Conservation (phyloP, 2,888 invertebrate genomes). For the Lithophane ornitopus region DNA sequence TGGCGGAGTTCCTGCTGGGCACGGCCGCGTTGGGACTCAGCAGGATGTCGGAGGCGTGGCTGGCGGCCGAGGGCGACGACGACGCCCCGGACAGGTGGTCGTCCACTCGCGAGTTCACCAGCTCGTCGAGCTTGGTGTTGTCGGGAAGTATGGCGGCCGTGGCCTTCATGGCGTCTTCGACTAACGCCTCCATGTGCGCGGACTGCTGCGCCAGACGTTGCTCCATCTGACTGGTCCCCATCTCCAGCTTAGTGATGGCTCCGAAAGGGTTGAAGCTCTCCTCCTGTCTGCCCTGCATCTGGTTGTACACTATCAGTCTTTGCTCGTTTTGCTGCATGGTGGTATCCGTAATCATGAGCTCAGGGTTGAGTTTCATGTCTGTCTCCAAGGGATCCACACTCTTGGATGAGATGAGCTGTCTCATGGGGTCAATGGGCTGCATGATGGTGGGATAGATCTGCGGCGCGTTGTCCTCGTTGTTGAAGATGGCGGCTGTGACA, state of each 20-base stretch:
- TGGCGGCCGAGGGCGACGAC: conserved; percentile 78
- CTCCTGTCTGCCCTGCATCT: conserved; percentile 70
- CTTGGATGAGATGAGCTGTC: conserved; percentile 80
- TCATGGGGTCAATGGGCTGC: conserved; percentile 68
- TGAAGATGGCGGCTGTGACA: conserved; percentile 89
- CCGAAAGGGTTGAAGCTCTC: conserved; percentile 83
- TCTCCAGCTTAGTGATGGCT: conserved; percentile 83
- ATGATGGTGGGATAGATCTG: conserved; percentile 83
- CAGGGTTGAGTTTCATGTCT: conserved; percentile 82
- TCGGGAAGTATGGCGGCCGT: conserved; percentile 85
- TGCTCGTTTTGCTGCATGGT: conserved; percentile 74
- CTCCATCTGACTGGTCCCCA: conserved; percentile 81
- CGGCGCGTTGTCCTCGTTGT: conserved; percentile 80
- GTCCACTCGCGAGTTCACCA: conserved; percentile 88
- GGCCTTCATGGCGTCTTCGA: conserved; percentile 88
- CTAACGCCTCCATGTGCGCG: conserved; percentile 87
- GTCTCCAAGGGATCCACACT: conserved; percentile 73
- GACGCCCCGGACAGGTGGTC: conserved; percentile 82
- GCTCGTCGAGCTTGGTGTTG: conserved; percentile 90
- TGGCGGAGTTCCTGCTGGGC: conserved; percentile 78
- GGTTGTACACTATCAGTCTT: conserved; percentile 78
- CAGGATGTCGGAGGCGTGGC: conserved; percentile 83
- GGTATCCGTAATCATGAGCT: conserved; percentile 80
- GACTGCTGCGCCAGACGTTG: conserved; percentile 83
- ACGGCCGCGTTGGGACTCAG: conserved; percentile 80